These are phyloP conservation scores for Tridacna crocea DNA, from an alignment of 2,888 invertebrate genomes.

Conservation along the genomic window DNA sequence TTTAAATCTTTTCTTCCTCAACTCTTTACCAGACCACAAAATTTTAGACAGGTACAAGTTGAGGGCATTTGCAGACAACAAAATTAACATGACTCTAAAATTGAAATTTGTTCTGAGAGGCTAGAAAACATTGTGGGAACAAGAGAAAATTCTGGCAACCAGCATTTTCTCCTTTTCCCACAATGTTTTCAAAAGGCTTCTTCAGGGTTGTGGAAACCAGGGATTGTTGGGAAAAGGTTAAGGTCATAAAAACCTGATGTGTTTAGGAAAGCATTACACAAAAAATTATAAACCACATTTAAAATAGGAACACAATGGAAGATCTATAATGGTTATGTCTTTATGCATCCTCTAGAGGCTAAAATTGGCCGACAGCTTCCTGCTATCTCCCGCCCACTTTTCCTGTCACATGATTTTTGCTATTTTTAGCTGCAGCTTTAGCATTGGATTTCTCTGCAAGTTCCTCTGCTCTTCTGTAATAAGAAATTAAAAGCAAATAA, in stretches of 20 bases:
- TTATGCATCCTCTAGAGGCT: neutral
- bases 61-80: too few relatives aligned
- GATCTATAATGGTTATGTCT: neutral
- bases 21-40: too few relatives aligned
- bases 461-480: constrained; percentile 63
- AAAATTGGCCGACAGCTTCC: neutral
- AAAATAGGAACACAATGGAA: neutral
- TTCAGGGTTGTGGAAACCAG: too few relatives aligned
- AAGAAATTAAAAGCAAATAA: constrained; percentile 1
- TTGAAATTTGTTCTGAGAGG: too few relatives aligned
- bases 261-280: too few relatives aligned
- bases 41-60: too few relatives aligned
- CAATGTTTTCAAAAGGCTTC: neutral
- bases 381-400: constrained; percentile 48
- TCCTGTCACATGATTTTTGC: constrained; percentile 46
- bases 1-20: neutral
- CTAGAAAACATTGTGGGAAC: too few relatives aligned
- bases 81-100: too few relatives aligned
- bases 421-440: constrained; percentile 49
- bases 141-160: too few relatives aligned
- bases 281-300: too few relatives aligned
- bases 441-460: constrained; percentile 55
- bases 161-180: neutral
- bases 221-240: neutral
- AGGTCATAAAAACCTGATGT: too few relatives aligned